Percentiles rank a stretch among this genome's conserved stretches.
These are phyloP conservation scores for Xiphorhynchus erythropygius DNA, from an alignment of 2,797 vertebrate genomes.

Conservation along the genomic window DNA sequence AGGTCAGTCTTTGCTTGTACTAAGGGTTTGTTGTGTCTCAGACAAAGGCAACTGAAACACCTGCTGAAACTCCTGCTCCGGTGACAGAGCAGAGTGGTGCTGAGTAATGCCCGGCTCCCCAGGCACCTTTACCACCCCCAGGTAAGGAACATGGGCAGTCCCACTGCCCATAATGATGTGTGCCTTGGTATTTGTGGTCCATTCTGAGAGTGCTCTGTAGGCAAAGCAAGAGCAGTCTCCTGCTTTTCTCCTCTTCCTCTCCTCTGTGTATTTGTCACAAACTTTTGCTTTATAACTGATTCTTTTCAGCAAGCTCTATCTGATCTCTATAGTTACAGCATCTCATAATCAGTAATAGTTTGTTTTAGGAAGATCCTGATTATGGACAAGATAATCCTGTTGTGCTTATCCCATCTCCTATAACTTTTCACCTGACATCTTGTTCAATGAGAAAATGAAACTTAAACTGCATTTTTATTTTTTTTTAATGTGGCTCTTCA, in stretches of 20 bases:
- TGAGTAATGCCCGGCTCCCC: conserved; percentile 69
- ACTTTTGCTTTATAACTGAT: neutral
- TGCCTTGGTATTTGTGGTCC: neutral
- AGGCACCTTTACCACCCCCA: conserved; percentile 67
- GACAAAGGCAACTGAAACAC: conserved; percentile 73
- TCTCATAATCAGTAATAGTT: neutral
- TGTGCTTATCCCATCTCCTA: neutral
- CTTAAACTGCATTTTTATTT: neutral
- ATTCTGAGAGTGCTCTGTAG: neutral
- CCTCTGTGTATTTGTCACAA: neutral
- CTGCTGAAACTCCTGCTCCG: conserved; percentile 76
- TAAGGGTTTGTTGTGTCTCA: conserved; percentile 21
- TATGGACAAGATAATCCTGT: neutral
- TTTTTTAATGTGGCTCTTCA: neutral
- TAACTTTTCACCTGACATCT: neutral
- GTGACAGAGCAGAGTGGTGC: conserved; percentile 74
- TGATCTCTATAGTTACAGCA: neutral
- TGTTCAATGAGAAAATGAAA: neutral
- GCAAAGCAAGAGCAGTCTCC: neutral
- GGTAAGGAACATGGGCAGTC: conserved; percentile 43
- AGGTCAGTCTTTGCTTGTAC: neutral
- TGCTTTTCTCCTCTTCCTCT: neutral
- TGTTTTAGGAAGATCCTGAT: neutral
- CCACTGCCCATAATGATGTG: neutral
- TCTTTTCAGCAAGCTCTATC: neutral